Evolutionary conservation across 2,888 invertebrate species (phyloP).

Genomic region (Stenolophus ochropezus): DNA sequence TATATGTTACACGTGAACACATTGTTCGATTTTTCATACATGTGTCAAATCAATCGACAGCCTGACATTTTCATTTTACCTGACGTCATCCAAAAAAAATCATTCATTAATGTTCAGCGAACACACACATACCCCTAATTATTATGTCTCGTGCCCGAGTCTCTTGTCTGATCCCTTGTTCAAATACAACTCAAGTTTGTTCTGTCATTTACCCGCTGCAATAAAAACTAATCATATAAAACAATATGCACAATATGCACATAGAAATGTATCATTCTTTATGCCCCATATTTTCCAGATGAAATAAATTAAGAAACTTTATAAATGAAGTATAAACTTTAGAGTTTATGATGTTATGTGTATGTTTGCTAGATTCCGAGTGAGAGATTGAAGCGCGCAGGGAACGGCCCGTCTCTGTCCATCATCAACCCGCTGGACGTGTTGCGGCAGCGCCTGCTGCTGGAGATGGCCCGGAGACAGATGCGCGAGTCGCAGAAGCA

Average conservation of each 20-base stretch:
- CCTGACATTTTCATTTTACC: background rate
- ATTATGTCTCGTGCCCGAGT: no score
- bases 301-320: no score
- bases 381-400: conserved; percentile 46
- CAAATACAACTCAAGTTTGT: no score
- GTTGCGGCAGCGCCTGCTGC: conserved; percentile 84
- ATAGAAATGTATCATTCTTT: no score
- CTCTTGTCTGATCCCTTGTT: no score
- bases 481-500: conserved; percentile 84
- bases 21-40: background rate
- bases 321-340: no score
- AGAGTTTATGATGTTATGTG: no score
- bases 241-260: no score
- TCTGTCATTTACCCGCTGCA: no score
- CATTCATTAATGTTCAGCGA: background rate
- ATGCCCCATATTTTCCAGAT: no score
- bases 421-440: conserved; percentile 93
- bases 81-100: background rate
- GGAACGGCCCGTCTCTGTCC: conserved; percentile 84
- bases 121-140: no score
- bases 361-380: conserved; percentile 21
- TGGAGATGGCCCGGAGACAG: conserved; percentile 89
- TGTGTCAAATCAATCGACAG: background rate
- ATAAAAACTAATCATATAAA: no score
- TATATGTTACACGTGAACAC: background rate